phyloP scores from a whole-genome alignment of 53 echinoderm and acorn worm species.

The Zoroaster sp. region DNA sequence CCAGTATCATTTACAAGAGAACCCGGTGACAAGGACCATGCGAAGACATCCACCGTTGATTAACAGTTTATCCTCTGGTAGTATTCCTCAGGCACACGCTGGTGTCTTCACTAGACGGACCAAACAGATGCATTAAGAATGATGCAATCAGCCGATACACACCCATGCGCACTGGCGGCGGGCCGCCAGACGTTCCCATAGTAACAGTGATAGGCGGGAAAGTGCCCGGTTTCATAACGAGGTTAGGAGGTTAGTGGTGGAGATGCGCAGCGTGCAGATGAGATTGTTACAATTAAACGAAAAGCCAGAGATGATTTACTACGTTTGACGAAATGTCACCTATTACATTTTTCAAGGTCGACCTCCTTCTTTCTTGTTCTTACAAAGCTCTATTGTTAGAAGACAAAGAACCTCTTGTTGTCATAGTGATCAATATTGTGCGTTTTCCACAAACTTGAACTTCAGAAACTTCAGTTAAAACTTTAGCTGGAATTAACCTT shows the following conservation, averaged over 20 bases:
- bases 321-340: conserved; percentile 66
- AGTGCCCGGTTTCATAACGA: conserved; percentile 58
- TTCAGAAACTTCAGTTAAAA: no score
- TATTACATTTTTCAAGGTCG: background rate
- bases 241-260: conserved; percentile 70
- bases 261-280: conserved; percentile 90
- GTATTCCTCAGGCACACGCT: conserved; percentile 42
- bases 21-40: conserved; percentile 1
- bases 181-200: conserved; percentile 22
- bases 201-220: conserved; percentile 40
- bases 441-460: no score
- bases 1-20: conserved; percentile 40
- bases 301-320: conserved; percentile 91
- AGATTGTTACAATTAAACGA: conserved; percentile 85
- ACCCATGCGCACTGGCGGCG: conserved; percentile 11
- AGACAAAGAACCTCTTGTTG: no score
- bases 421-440: no score
- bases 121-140: conserved; percentile 39
- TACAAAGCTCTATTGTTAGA: no score
- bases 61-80: conserved; percentile 46
- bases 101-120: conserved; percentile 47
- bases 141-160: conserved; percentile 35
- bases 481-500: no score
- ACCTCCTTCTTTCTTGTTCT: background rate
- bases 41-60: conserved; percentile 41